Conservation (phyloP, 2,113 vertebrate species). For the Bostrychus sinensis region DNA sequence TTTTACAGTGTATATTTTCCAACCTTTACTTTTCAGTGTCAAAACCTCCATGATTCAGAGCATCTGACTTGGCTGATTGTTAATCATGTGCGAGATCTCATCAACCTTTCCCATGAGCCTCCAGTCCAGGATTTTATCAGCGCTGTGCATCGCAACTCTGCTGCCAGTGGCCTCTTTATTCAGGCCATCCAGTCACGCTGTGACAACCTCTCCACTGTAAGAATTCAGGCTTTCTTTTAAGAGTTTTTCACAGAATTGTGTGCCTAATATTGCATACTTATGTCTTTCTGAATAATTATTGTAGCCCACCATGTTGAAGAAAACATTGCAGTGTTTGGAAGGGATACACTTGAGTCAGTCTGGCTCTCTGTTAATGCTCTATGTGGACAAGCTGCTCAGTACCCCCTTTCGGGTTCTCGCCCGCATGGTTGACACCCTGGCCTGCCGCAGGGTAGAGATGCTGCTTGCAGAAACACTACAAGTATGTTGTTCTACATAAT, state of each 20-base stretch:
- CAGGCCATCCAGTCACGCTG: conserved; percentile 97
- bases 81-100: conserved; percentile 95
- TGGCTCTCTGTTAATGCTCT: conserved; percentile 90
- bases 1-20: background rate
- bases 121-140: conserved; percentile 98
- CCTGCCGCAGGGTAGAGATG: conserved; percentile 97
- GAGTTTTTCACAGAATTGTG: background rate
- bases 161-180: conserved; percentile 97
- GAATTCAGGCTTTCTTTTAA: conserved; percentile 27
- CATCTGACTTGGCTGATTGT: conserved; percentile 97
- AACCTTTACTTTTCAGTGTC: conserved; percentile 83
- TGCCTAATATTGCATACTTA: background rate
- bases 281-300: background rate
- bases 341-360: conserved; percentile 99
- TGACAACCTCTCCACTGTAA: conserved; percentile 90
- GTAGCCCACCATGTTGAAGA: conserved; percentile 92
- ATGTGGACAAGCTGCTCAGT: conserved; percentile 91
- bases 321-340: conserved; percentile 93
- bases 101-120: conserved; percentile 93
- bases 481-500: conserved; percentile 82
- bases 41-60: conserved; percentile 97
- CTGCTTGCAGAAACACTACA: conserved; percentile 92
- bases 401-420: conserved; percentile 94
- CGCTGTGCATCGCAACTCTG: conserved; percentile 94
- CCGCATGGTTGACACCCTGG: conserved; percentile 94